Evolutionary conservation across 2,797 vertebrate species (phyloP).

Genomic region (Amblyopsis hoosieri): DNA sequence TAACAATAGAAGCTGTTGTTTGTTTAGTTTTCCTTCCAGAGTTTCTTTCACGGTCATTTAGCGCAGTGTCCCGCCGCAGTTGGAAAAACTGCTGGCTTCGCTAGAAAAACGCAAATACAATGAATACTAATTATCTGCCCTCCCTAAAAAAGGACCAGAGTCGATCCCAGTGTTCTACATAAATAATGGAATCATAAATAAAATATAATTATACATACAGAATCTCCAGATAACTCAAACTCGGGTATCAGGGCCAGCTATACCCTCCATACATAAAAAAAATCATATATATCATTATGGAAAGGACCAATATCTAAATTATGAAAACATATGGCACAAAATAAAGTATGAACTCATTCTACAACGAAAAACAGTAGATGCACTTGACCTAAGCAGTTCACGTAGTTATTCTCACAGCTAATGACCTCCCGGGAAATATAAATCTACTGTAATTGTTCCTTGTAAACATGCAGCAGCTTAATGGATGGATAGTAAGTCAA

Average conservation of each 20-base stretch:
- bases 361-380: conserved; percentile 31
- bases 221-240: conserved; percentile 6
- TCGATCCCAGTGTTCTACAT: no score
- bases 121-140: no score
- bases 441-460: conserved; percentile 30
- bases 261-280: neutral
- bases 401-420: conserved; percentile 38
- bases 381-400: conserved; percentile 41
- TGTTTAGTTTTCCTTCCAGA: neutral
- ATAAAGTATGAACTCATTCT: conserved; percentile 37
- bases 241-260: conserved; percentile 25
- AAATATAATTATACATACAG: no score
- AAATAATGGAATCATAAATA: no score
- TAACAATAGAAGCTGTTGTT: neutral
- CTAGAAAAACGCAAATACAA: no score
- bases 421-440: conserved; percentile 27
- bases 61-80: no score
- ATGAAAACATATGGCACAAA: conserved; percentile 39
- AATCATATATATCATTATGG: conserved; percentile 39
- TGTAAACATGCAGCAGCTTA: conserved; percentile 38
- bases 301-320: conserved; percentile 54
- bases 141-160: no score
- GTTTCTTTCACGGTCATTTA: neutral
- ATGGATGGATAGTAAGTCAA: conserved; percentile 38
- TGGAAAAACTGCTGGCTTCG: no score